A percentile compares a stretch with the other conserved stretches of the same genome.
Conservation (phyloP, 2,888 invertebrate species). For the Parnassius mnemosyne region DNA sequence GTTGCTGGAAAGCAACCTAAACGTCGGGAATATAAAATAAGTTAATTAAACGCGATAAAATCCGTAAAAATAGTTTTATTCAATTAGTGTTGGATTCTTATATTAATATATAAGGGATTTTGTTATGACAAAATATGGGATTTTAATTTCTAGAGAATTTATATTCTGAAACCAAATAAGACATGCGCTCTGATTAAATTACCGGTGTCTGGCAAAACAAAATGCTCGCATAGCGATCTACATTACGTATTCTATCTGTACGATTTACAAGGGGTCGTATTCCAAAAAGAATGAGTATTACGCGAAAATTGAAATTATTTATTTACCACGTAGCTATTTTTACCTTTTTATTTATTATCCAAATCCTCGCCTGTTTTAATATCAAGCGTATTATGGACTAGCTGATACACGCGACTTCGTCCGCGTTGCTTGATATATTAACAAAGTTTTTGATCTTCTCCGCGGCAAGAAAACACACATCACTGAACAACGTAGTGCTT, state of each 20-base stretch:
- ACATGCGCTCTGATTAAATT: conserved; percentile 9
- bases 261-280: conserved; percentile 15
- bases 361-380: background rate
- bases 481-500: too few relatives aligned
- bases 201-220: conserved; percentile 8
- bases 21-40: too few relatives aligned
- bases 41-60: too few relatives aligned
- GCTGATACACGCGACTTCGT: too few relatives aligned
- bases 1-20: too few relatives aligned
- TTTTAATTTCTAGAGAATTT: background rate
- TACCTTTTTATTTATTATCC: conserved; percentile 5
- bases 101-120: too few relatives aligned
- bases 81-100: too few relatives aligned
- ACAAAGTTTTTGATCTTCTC: too few relatives aligned
- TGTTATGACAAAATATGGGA: too few relatives aligned
- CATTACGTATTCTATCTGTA: conserved; percentile 22
- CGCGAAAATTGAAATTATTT: conserved; percentile 19
- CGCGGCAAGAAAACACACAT: too few relatives aligned
- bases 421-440: too few relatives aligned
- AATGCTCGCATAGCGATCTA: conserved; percentile 4
- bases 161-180: background rate
- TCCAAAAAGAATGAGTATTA: conserved; percentile 8
- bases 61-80: too few relatives aligned
- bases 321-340: conserved; percentile 10
- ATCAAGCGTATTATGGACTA: background rate